These are phyloP conservation scores for Pimpla rufipes DNA, from an alignment of 2,888 invertebrate species.

Conservation along the genomic window DNA sequence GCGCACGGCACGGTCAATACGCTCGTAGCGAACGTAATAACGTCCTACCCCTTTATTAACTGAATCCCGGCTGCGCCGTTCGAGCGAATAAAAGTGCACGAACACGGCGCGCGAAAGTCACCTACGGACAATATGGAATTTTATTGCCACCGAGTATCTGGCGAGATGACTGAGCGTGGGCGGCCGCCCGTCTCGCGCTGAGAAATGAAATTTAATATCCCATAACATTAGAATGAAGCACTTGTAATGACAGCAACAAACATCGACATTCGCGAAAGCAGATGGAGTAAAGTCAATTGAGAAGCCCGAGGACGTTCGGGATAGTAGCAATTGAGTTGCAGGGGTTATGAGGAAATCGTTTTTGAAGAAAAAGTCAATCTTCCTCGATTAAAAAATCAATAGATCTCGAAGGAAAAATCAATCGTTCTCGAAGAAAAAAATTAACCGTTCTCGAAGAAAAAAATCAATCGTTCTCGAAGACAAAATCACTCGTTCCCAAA, in stretches of 20 bases:
- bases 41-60: constrained; percentile 67
- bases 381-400: too few relatives aligned
- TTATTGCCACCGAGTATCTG: not conserved
- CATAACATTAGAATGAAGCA: not conserved
- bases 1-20: constrained; percentile 64
- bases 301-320: not conserved
- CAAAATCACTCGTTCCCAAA: too few relatives aligned
- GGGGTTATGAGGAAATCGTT: not conserved
- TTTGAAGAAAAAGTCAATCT: not conserved
- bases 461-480: too few relatives aligned
- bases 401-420: too few relatives aligned
- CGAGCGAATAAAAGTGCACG: constrained; percentile 41
- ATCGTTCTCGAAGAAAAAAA: too few relatives aligned
- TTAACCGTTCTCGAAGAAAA: too few relatives aligned
- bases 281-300: not conserved
- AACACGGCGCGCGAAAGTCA: constrained; percentile 30
- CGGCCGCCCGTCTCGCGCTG: not conserved
- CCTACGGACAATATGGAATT: constrained; percentile 1
- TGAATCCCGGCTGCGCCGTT: constrained; percentile 66
- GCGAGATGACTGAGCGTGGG: not conserved
- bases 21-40: constrained; percentile 65
- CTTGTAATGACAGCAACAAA: not conserved
- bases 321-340: not conserved
- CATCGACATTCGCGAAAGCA: too few relatives aligned
- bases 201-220: not conserved